Base-by-base conservation (phyloP, 2,888 invertebrate species). In the Anorthoa munda region DNA sequence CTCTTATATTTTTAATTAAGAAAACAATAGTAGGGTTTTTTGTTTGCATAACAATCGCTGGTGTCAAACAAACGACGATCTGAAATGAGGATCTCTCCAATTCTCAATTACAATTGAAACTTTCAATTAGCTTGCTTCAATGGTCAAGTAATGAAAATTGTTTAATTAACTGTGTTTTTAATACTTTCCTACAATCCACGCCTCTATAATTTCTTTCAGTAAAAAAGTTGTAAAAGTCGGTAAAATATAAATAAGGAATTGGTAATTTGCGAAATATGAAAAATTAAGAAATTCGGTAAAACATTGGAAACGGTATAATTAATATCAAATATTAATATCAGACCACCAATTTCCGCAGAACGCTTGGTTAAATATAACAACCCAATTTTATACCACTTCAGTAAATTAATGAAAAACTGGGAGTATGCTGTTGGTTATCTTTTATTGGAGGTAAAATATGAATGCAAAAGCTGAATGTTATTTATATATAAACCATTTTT, bases 41-140 rank as follows among this genome's bases (percentile, higher is more conserved):
- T 64, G 55, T 71, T 77, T 66, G 72, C 67, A 75, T 69, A 79
- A 84, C 66, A 79, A 86, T 75, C n/a, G 68, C 79, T 82, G 72
- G 79, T 75, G 60, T 75, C 65, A 64, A 86, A 82, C 78, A 77
- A 80, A 77, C 64, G 51, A 71, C 58, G 50, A 75, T 77, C 65
- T 81, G 31, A 67, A 81, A 81, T 79, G 73, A 67, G 66, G 66
- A 77, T 75, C 72, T 71, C 71, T 75, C 61, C 21, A 65, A 73
- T 80, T 70, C 66, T 70, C 75, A 45, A 59, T 23, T 15, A 18
- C 13, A 58, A 76, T 81, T 51, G 61, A 73, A 64, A 64, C 51
- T 21, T 66, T 61, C 21, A 75, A 77, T 61, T 61, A 56, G 7
- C 13, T 51, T 46, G 7, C 13, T 51, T 51, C 46, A 64, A 51